Percentiles rank a stretch among this genome's conserved stretches.
These are phyloP conservation scores for Pseudoatta argentina DNA, from an alignment of 1,140 invertebrate species.

Conservation along the genomic window DNA sequence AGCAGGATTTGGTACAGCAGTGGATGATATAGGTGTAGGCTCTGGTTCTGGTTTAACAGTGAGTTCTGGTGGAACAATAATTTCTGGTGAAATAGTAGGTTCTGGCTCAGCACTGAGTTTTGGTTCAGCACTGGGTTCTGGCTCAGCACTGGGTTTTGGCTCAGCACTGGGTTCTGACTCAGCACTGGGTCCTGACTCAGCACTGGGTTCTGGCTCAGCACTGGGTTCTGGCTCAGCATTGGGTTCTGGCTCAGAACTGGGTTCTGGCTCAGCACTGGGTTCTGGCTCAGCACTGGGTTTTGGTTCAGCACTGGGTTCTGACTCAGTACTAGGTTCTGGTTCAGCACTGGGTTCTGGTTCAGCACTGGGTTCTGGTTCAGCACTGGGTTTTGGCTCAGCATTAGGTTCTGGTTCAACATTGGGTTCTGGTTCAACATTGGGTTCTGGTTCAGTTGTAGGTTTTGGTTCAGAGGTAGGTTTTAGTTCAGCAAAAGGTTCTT, in stretches of 20 bases:
- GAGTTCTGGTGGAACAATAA: slow-evolving; percentile 59
- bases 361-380: slow-evolving; percentile 73
- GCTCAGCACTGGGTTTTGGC: no score
- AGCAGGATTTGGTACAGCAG: slow-evolving; percentile 71
- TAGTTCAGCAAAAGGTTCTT: slow-evolving; percentile 52
- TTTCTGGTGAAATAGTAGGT: no score
- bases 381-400: slow-evolving; percentile 1
- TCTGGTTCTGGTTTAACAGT: slow-evolving; percentile 72
- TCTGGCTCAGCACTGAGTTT: no score
- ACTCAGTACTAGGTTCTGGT: slow-evolving; percentile 74
- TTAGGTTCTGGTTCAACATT: slow-evolving; percentile 71
- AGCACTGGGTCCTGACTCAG: no score
- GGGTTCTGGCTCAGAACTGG: no score
- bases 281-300: no score
- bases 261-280: no score
- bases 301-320: slow-evolving; percentile 13
- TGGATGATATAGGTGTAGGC: slow-evolving; percentile 60
- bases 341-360: slow-evolving; percentile 69
- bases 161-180: no score
- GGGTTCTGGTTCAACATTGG: not conserved
- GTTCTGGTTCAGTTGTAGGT: slow-evolving; percentile 76
- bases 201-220: no score
- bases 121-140: no score
- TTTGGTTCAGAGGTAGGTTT: slow-evolving; percentile 71
- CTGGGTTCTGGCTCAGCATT: no score